phyloP scores from a whole-genome alignment of 2,888 invertebrate genomes.

The Brachyopa scutellaris region DNA sequence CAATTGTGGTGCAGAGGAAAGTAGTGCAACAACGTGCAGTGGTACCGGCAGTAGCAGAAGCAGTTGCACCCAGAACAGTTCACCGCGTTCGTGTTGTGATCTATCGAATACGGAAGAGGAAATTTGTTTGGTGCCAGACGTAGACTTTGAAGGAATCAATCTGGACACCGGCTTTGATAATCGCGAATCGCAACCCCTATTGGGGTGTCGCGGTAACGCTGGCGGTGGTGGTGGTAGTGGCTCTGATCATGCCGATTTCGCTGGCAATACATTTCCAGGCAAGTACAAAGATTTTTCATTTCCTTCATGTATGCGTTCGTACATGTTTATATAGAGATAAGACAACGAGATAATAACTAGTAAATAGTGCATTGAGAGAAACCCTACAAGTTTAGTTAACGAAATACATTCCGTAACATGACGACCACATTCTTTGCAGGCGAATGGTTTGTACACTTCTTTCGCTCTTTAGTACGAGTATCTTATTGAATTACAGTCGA shows the following conservation, averaged over 20 bases:
- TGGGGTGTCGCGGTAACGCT: constrained; percentile 90
- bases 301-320: too few species aligned
- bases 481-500: too few species aligned
- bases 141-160: constrained; percentile 89
- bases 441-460: background rate
- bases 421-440: background rate
- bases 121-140: constrained; percentile 90
- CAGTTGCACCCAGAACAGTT: constrained; percentile 66
- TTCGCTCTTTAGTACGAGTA: too few species aligned
- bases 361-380: constrained; percentile 1
- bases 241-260: constrained; percentile 88
- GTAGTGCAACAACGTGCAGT: constrained; percentile 72
- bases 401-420: background rate
- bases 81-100: constrained; percentile 73
- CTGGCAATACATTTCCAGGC: constrained; percentile 95
- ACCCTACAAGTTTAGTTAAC: constrained; percentile 35
- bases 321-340: constrained; percentile 6
- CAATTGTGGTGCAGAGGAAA: constrained; percentile 74
- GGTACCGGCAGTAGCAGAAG: constrained; percentile 72
- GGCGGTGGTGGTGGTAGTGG: constrained; percentile 89
- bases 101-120: constrained; percentile 82
- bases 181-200: constrained; percentile 96
- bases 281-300: too few species aligned
- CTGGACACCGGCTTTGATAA: constrained; percentile 92
- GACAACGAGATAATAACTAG: background rate